Conservation (phyloP, 1,140 invertebrate species). For the Battus philenor region DNA sequence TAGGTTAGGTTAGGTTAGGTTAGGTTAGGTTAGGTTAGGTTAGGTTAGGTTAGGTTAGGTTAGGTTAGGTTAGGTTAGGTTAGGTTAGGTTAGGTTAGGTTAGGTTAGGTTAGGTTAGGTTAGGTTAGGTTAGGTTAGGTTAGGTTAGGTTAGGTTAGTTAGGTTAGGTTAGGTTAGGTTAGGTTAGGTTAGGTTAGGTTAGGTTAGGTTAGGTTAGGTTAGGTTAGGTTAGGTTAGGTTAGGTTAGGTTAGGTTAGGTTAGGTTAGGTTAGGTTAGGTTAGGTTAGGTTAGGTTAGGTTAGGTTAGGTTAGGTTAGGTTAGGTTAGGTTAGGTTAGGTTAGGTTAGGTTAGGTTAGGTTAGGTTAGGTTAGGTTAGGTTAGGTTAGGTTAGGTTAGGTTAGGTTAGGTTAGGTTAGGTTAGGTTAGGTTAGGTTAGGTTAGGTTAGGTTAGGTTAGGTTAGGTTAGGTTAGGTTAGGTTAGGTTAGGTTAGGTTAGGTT, state of each 20-base stretch:
- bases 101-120: slow-evolving; percentile 20
- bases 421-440: slow-evolving; percentile 23
- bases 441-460: slow-evolving; percentile 23
- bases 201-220: slow-evolving; percentile 28
- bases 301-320: slow-evolving; percentile 25
- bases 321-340: slow-evolving; percentile 25
- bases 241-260: slow-evolving; percentile 26
- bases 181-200: slow-evolving; percentile 26
- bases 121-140: slow-evolving; percentile 17
- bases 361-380: slow-evolving; percentile 26
- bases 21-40: slow-evolving; percentile 19
- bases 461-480: slow-evolving; percentile 16
- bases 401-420: slow-evolving; percentile 26
- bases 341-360: slow-evolving; percentile 40
- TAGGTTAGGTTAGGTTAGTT: slow-evolving; percentile 20
- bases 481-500: slow-evolving; percentile 25
- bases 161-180: slow-evolving; percentile 22
- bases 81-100: slow-evolving; percentile 17
- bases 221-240: slow-evolving; percentile 27
- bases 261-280: slow-evolving; percentile 22
- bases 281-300: slow-evolving; percentile 14
- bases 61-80: slow-evolving; percentile 17
- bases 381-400: slow-evolving; percentile 26
- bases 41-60: slow-evolving; percentile 19
- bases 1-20: slow-evolving; percentile 17